Evolutionary conservation across 2,113 vertebrate genomes (phyloP).

Genomic region (Crotalus helleri): DNA sequence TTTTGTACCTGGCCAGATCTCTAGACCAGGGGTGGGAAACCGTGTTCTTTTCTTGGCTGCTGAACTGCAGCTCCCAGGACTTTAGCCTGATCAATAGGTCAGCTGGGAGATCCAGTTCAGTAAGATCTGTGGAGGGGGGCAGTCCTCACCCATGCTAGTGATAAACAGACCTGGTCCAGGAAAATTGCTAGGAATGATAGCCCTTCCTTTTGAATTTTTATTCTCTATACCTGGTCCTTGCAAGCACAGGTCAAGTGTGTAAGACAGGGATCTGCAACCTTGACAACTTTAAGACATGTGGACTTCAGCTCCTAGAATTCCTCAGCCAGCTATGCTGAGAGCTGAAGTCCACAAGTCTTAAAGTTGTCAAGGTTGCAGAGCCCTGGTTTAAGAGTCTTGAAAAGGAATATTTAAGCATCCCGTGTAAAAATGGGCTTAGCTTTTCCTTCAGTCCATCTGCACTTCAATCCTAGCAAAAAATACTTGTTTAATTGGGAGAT

Average conservation of each 20-base stretch:
- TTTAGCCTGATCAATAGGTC: not conserved
- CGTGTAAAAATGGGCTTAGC: not conserved
- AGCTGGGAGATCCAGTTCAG: not conserved
- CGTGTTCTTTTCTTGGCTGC: not conserved
- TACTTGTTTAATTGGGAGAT: not conserved
- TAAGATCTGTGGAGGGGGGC: not conserved
- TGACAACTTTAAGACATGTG: too few species aligned
- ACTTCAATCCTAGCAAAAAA: not conserved
- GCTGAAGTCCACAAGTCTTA: too few species aligned
- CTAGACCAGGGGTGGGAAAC: not conserved
- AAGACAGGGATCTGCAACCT: too few species aligned
- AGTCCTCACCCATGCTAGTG: not conserved
- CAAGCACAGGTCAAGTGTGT: too few species aligned
- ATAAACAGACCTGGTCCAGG: not conserved
- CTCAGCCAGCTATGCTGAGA: too few species aligned
- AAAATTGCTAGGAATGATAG: not conserved
- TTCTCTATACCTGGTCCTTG: not conserved
- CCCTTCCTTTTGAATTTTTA: not conserved
- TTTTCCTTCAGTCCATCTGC: not conserved
- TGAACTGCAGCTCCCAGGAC: not conserved
- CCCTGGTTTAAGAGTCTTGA: not conserved
- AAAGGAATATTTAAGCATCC: not conserved
- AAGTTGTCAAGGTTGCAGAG: too few species aligned
- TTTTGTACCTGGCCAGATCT: not conserved
- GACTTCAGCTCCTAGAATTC: too few species aligned